A percentile compares a stretch with the other conserved stretches of the same genome.
These are phyloP conservation scores for Arctopsyche grandis DNA, from an alignment of 1,140 invertebrate genomes.

Conservation along the genomic window DNA sequence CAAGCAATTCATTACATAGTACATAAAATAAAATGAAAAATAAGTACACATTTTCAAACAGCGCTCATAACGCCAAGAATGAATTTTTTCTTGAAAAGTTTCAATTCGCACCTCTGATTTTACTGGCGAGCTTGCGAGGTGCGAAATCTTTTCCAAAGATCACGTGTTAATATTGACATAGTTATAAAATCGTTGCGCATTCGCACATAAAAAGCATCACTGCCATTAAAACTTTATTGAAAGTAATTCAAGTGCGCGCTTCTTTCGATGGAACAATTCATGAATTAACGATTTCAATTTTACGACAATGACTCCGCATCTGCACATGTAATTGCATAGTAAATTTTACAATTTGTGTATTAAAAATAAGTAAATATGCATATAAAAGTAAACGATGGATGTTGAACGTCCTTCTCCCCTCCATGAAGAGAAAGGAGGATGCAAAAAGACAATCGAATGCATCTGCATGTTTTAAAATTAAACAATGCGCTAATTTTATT, in stretches of 20 bases:
- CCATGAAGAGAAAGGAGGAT: conserved; percentile 26
- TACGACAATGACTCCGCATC: no score
- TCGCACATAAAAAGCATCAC: neutral
- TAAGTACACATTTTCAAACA: no score
- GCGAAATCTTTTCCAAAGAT: conserved; percentile 16
- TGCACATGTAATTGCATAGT: no score
- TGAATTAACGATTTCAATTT: no score
- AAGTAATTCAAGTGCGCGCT: neutral
- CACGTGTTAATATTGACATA: conserved; percentile 24
- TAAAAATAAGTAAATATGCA: no score
- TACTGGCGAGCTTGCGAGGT: conserved; percentile 12
- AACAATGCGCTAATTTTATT: conserved; percentile 34
- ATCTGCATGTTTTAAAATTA: conserved; percentile 23
- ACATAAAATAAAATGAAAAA: no score
- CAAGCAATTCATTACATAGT: neutral
- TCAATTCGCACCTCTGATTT: conserved; percentile 19
- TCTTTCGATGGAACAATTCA: no score
- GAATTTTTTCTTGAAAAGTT: conserved; percentile 11
- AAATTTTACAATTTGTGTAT: no score
- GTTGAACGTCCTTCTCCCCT: no score
- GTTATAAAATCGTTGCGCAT: conserved; percentile 15
- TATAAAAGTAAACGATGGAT: no score
- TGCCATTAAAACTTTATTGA: neutral
- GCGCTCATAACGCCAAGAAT: neutral
- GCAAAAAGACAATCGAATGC: conserved; percentile 21